A percentile compares a stretch with the other conserved stretches of the same genome.
phyloP scores from a whole-genome alignment of 2,797 vertebrate species.

The Geotrypetes seraphini region DNA sequence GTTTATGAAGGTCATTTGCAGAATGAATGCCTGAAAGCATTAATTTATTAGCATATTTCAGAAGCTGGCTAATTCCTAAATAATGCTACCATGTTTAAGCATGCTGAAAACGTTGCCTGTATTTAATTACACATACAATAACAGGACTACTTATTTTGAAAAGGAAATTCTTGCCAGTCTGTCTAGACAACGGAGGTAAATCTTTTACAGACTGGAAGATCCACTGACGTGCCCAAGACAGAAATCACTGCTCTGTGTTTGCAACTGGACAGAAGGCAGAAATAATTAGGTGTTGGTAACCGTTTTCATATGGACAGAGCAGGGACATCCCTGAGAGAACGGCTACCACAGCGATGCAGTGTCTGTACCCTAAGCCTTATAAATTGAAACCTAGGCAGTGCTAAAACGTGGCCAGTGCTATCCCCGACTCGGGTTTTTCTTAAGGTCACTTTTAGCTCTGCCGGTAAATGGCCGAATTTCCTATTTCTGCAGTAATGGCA shows the following conservation, averaged over 20 bases:
- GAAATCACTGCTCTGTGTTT: constrained; percentile 23
- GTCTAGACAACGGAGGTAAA: neutral
- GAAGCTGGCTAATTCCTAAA: neutral
- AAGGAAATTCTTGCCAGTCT: constrained; percentile 10
- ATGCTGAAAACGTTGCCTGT: neutral
- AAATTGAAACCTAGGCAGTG: too few relatives aligned
- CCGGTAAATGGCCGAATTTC: too few relatives aligned
- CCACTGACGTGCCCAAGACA: constrained; percentile 27
- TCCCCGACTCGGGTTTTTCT: too few relatives aligned
- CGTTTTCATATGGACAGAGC: too few relatives aligned
- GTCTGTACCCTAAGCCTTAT: too few relatives aligned
- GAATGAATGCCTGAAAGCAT: neutral
- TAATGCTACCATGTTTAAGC: neutral
- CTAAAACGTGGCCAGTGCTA: too few relatives aligned
- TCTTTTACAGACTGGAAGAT: constrained; percentile 25
- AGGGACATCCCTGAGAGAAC: too few relatives aligned
- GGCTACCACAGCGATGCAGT: too few relatives aligned
- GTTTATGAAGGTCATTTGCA: neutral
- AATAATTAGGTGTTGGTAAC: neutral
- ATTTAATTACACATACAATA: neutral
- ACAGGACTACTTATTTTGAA: constrained; percentile 9
- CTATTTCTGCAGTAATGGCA: too few relatives aligned
- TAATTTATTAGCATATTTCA: neutral
- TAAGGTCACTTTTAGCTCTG: too few relatives aligned
- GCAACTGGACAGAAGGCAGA: neutral